These are phyloP conservation scores for Drepana falcataria DNA, from an alignment of 2,888 invertebrate species.

Conservation along the genomic window DNA sequence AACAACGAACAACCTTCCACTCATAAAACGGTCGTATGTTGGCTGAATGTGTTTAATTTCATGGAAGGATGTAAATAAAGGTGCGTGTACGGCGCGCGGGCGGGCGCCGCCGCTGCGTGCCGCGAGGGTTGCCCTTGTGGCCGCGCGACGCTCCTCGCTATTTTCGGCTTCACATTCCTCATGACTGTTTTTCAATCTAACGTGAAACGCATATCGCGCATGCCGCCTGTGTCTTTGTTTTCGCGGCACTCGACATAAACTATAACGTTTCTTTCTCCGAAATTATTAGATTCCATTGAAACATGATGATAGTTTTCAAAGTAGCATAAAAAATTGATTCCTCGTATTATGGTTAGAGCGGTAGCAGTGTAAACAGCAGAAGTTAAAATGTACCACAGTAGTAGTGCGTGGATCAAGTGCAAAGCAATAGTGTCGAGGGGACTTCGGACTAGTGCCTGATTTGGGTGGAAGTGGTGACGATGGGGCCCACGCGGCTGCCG, in stretches of 20 bases:
- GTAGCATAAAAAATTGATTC: constrained; percentile 19
- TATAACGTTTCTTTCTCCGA: constrained; percentile 30
- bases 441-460: constrained; percentile 55
- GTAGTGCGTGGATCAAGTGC: constrained; percentile 39
- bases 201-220: constrained; percentile 72
- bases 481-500: constrained; percentile 68
- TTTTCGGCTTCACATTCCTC: constrained; percentile 76
- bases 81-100: constrained; percentile 44
- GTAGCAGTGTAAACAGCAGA: constrained; percentile 24
- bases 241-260: constrained; percentile 40
- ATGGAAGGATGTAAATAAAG: constrained; percentile 68
- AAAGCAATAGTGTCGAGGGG: constrained; percentile 36
- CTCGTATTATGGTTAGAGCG: constrained; percentile 14
- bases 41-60: constrained; percentile 39
- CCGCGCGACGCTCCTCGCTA: constrained; percentile 72
- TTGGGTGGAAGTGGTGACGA: constrained; percentile 36
- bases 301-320: constrained; percentile 25
- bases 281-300: constrained; percentile 30
- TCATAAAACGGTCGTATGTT: constrained; percentile 46
- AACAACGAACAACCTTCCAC: constrained; percentile 44
- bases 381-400: constrained; percentile 44
- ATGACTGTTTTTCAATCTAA: constrained; percentile 76
- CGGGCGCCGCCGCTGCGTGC: constrained; percentile 28
- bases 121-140: constrained; percentile 72
- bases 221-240: constrained; percentile 69